These are phyloP conservation scores for Tethya wilhelma DNA, from an alignment of 37 sponge, comb jelly and placozoan genomes.

Conservation along the genomic window DNA sequence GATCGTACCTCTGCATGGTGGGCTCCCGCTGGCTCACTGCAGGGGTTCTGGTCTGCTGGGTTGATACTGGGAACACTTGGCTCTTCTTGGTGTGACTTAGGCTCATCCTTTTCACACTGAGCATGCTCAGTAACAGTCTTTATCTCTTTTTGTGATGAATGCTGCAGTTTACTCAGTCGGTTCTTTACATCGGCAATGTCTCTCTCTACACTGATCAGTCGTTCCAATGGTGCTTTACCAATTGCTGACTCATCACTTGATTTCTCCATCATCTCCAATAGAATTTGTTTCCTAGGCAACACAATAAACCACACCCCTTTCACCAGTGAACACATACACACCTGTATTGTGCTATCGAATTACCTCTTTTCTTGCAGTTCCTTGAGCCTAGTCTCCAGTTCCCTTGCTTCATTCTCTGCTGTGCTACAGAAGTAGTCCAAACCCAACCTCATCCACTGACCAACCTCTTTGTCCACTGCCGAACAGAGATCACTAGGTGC, in stretches of 20 bases:
- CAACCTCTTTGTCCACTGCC: constrained; percentile 11
- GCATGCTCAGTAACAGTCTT: not conserved
- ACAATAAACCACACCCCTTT: not conserved
- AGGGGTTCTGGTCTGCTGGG: not conserved
- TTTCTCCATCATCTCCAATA: not conserved
- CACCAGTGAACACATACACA: not conserved
- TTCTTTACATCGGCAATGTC: not conserved
- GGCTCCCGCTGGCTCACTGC: not conserved
- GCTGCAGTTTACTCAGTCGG: not conserved
- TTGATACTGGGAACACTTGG: too few relatives aligned
- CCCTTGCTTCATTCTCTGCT: not conserved
- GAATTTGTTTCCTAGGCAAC: not conserved
- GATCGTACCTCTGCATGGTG: not conserved
- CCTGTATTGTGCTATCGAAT: too few relatives aligned
- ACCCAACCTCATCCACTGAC: constrained; percentile 13
- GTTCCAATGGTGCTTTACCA: not conserved
- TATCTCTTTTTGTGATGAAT: too few relatives aligned
- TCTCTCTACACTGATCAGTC: not conserved
- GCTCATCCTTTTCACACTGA: too few relatives aligned
- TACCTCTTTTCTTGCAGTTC: constrained; percentile 27
- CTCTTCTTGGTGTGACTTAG: too few relatives aligned
- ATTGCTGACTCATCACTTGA: not conserved
- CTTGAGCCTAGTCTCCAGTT: not conserved
- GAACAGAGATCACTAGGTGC: not conserved
- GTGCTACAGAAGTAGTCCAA: constrained; percentile 17